phyloP scores from a whole-genome alignment of 2,888 invertebrate species.

The Xestia sexstrigata region DNA sequence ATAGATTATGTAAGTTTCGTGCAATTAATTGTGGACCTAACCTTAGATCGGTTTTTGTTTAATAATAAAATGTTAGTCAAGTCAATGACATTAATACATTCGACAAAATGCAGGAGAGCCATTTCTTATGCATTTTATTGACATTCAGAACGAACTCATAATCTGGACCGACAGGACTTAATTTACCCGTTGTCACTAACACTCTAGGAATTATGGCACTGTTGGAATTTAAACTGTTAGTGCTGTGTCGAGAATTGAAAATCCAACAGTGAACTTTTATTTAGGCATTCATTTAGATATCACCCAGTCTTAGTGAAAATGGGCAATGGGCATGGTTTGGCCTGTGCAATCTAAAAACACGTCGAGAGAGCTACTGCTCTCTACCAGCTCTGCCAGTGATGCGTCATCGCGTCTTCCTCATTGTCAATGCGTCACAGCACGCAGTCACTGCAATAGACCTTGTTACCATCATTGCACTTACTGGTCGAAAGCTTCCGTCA shows the following conservation, averaged over 20 bases:
- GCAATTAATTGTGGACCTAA: slow-evolving; percentile 10
- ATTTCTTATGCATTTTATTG: not conserved
- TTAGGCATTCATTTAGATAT: not conserved
- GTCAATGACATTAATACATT: not conserved
- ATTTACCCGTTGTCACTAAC: not conserved
- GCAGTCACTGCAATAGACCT: slow-evolving; percentile 32
- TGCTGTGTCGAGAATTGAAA: not conserved
- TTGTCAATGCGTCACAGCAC: slow-evolving; percentile 37
- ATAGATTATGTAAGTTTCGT: slow-evolving; percentile 19
- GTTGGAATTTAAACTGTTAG: not conserved
- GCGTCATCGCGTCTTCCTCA: slow-evolving; percentile 23
- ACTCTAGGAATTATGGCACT: not conserved
- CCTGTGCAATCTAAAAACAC: not conserved
- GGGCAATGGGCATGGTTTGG: not conserved
- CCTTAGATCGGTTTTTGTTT: not conserved
- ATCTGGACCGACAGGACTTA: not conserved
- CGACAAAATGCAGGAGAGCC: not conserved
- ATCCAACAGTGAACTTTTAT: not conserved
- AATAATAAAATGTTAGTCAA: not conserved
- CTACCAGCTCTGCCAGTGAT: no score
- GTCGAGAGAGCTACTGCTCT: slow-evolving; percentile 3
- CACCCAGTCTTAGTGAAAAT: not conserved
- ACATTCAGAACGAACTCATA: no score
- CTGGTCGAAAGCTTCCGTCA: slow-evolving; percentile 21
- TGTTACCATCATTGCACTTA: slow-evolving; percentile 5